Evolutionary conservation across 2,888 invertebrate genomes (phyloP).

Genomic region (Aspidiotus destructor): DNA sequence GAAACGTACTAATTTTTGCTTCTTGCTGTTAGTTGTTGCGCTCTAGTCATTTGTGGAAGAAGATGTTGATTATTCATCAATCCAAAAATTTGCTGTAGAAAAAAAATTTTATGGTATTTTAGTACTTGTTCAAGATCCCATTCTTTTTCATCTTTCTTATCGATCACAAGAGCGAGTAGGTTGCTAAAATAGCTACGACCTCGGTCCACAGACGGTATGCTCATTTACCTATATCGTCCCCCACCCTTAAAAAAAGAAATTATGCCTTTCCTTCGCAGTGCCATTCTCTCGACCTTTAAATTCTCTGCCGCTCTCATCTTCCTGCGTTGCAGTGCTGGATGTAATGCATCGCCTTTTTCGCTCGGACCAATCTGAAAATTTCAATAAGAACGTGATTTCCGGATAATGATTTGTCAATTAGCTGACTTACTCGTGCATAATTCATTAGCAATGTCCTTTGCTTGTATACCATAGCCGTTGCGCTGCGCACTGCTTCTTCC

Average conservation of each 20-base stretch:
- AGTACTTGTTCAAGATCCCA: not conserved
- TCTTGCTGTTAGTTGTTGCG: too few relatives aligned
- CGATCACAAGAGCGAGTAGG: not conserved
- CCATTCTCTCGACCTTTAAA: slow-evolving; percentile 6
- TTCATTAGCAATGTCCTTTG: too few relatives aligned
- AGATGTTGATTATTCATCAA: not conserved
- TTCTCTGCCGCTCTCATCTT: slow-evolving; percentile 6
- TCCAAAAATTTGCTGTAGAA: too few relatives aligned
- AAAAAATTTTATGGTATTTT: too few relatives aligned
- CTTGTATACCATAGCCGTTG: too few relatives aligned
- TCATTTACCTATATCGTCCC: not conserved
- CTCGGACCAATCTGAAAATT: too few relatives aligned
- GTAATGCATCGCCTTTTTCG: too few relatives aligned
- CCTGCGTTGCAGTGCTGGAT: not conserved
- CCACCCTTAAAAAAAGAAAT: slow-evolving; percentile 3
- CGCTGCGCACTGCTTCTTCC: too few relatives aligned
- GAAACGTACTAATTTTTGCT: too few relatives aligned
- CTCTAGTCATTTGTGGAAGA: not conserved
- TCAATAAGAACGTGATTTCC: too few relatives aligned
- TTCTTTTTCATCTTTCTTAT: not conserved
- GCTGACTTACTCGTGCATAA: too few relatives aligned
- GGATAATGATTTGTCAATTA: too few relatives aligned
- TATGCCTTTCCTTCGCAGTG: not conserved
- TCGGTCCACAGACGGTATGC: slow-evolving; percentile 5
- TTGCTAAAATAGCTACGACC: not conserved